Evolutionary conservation across 1,140 invertebrate species (phyloP).

Genomic region (Drosophila miranda): DNA sequence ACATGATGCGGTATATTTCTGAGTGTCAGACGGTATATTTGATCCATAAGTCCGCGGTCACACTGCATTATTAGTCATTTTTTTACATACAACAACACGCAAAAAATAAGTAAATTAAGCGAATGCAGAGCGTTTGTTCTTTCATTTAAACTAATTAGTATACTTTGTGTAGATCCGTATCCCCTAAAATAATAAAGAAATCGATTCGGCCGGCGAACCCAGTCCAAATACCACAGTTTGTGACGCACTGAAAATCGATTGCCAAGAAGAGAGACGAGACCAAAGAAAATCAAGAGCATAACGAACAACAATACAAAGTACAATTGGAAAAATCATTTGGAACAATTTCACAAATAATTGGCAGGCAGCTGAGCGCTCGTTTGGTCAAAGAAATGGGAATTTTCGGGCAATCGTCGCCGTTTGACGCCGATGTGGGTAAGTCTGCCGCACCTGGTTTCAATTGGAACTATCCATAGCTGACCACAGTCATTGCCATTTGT

Average conservation of each 20-base stretch:
- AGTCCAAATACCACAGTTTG: neutral
- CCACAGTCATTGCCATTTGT: slow-evolving; percentile 2
- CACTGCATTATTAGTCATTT: slow-evolving; percentile 61
- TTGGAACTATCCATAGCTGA: slow-evolving; percentile 1
- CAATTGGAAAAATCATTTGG: slow-evolving; percentile 16
- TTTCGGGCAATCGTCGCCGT: slow-evolving; percentile 87
- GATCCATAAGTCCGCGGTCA: no score
- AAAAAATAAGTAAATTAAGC: slow-evolving; percentile 54
- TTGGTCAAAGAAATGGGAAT: slow-evolving; percentile 84
- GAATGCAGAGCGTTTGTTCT: slow-evolving; percentile 26
- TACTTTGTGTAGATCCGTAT: neutral
- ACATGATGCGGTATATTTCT: no score
- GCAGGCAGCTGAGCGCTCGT: slow-evolving; percentile 36
- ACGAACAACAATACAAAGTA: slow-evolving; percentile 46
- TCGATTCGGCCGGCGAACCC: neutral
- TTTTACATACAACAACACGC: slow-evolving; percentile 66
- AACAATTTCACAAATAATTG: slow-evolving; percentile 37
- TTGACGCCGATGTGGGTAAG: slow-evolving; percentile 90
- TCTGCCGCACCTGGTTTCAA: slow-evolving; percentile 13
- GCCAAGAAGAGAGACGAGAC: slow-evolving; percentile 37
- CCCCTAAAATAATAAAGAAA: neutral
- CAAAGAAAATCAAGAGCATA: slow-evolving; percentile 21
- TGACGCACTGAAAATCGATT: slow-evolving; percentile 69
- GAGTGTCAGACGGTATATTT: no score
- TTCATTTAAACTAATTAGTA: slow-evolving; percentile 11